A percentile compares a stretch with the other conserved stretches of the same genome.
Conservation (phyloP, 2,797 vertebrate genomes). For the Anolis apletophallus region DNA sequence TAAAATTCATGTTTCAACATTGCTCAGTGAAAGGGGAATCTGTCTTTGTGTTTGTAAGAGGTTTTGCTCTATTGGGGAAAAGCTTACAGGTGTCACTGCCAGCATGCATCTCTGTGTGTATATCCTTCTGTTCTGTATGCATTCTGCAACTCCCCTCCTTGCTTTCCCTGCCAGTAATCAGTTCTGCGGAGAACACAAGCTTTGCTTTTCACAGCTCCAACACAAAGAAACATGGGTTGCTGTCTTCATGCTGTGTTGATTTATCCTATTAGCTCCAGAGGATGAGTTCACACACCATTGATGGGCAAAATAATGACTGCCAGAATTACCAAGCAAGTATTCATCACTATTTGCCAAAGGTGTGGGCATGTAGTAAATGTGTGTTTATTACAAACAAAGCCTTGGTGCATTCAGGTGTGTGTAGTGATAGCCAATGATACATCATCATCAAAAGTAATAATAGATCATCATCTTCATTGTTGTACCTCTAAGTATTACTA, state of each 20-base stretch:
- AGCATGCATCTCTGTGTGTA: background rate
- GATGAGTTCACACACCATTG: background rate
- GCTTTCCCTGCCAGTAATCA: background rate
- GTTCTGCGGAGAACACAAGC: background rate
- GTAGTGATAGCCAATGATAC: background rate
- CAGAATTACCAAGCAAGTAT: background rate
- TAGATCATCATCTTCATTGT: too few relatives aligned
- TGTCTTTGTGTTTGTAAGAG: background rate
- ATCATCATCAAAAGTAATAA: background rate
- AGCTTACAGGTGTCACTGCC: background rate
- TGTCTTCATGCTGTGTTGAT: conserved; percentile 4
- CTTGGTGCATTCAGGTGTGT: background rate
- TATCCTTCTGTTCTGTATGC: background rate
- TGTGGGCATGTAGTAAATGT: background rate
- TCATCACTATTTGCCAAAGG: background rate
- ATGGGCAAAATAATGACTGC: background rate
- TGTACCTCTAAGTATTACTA: background rate
- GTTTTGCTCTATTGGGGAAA: background rate
- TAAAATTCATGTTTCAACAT: conserved; percentile 31
- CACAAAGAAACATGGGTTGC: background rate
- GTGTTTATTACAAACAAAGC: background rate
- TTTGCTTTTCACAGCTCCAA: background rate
- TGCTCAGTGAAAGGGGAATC: conserved; percentile 20
- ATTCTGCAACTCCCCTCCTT: background rate
- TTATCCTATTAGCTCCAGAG: conserved; percentile 25